phyloP scores from a whole-genome alignment of 2,888 invertebrate genomes.

The Acrobasis suavella region DNA sequence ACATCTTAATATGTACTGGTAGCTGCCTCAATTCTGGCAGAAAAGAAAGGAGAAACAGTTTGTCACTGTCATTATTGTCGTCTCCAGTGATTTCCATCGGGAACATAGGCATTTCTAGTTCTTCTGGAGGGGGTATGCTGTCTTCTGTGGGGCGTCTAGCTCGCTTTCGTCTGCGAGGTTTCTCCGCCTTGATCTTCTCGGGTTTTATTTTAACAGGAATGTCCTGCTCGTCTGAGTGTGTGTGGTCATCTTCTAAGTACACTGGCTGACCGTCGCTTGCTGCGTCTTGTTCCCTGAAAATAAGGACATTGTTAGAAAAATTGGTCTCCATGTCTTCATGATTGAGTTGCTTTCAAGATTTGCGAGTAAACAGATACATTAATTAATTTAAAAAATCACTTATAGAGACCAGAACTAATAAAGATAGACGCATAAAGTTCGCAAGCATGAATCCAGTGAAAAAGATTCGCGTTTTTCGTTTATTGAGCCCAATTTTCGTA shows the following conservation, averaged over 20 bases:
- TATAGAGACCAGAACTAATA: too few relatives aligned
- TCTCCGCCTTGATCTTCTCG: constrained; percentile 35
- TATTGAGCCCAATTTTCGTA: too few relatives aligned
- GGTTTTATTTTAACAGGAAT: constrained; percentile 23
- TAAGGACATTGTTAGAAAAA: background rate
- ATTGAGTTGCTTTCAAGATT: too few relatives aligned
- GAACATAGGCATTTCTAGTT: constrained; percentile 63
- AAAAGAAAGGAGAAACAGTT: constrained; percentile 67
- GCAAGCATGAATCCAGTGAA: too few relatives aligned
- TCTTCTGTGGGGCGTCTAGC: constrained; percentile 42
- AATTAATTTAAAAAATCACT: too few relatives aligned
- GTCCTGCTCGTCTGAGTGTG: constrained; percentile 30
- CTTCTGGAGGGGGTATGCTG: constrained; percentile 47
- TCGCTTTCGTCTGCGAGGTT: constrained; percentile 44
- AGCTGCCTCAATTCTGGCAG: constrained; percentile 71
- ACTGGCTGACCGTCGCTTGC: constrained; percentile 27
- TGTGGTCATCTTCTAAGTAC: constrained; percentile 23
- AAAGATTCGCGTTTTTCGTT: too few relatives aligned
- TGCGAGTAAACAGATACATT: too few relatives aligned
- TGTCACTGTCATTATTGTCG: constrained; percentile 60
- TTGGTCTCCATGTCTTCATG: background rate
- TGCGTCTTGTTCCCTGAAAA: constrained; percentile 3
- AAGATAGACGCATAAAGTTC: too few relatives aligned
- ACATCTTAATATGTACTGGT: constrained; percentile 71
- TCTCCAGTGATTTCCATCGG: constrained; percentile 48